Evolutionary conservation across 2,797 vertebrate genomes (phyloP).

Genomic region (Gobio occitaniae): DNA sequence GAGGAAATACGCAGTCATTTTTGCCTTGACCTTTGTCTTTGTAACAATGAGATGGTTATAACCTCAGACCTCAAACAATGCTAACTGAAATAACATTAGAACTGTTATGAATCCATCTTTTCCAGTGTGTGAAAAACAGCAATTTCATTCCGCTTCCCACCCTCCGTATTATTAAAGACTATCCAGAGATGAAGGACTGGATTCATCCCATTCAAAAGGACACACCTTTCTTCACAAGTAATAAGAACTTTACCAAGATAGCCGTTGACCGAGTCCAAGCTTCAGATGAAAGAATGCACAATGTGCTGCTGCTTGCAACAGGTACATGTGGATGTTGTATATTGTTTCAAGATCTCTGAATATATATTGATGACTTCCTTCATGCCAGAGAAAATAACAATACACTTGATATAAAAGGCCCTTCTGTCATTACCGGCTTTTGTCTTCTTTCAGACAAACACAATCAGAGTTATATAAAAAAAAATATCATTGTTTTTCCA

Average conservation of each 20-base stretch:
- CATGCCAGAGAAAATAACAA: not conserved
- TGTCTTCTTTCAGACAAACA: no score
- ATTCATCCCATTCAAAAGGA: constrained; percentile 68
- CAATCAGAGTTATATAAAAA: no score
- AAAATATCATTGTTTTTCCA: no score
- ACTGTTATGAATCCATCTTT: not conserved
- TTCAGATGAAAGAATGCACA: constrained; percentile 64
- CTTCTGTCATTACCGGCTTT: not conserved
- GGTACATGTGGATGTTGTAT: constrained; percentile 63
- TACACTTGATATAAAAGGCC: not conserved
- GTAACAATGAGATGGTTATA: not conserved
- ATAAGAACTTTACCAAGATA: constrained; percentile 78
- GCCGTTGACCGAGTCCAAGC: constrained; percentile 73
- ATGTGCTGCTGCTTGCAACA: constrained; percentile 77
- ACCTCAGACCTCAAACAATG: constrained; percentile 3
- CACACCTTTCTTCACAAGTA: constrained; percentile 76
- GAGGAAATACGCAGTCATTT: not conserved
- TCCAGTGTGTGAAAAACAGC: constrained; percentile 77
- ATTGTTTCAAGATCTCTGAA: not conserved
- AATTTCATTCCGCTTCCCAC: constrained; percentile 63
- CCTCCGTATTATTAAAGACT: constrained; percentile 70
- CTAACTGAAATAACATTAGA: not conserved
- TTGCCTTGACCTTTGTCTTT: not conserved
- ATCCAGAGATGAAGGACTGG: constrained; percentile 80
- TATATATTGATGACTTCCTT: not conserved